Conservation (phyloP, 2,113 vertebrate species). For the Limnothrissa miodon region DNA sequence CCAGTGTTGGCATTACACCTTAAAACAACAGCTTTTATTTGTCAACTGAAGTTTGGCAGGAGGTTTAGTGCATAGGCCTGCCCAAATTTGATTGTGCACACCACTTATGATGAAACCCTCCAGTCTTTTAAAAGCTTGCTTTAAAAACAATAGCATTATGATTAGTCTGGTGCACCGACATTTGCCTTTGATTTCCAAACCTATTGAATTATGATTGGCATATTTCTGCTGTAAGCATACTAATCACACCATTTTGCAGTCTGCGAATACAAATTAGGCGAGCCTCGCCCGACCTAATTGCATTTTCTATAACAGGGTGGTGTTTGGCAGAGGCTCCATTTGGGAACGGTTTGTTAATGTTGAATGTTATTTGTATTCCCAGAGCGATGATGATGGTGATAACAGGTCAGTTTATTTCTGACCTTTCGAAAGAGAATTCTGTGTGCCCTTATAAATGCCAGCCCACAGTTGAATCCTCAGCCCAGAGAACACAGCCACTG, state of each 20-base stretch:
- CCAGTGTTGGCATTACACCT: background rate
- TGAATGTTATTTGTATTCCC: slow-evolving; percentile 21
- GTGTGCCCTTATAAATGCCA: slow-evolving; percentile 30
- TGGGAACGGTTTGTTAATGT: background rate
- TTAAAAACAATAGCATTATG: background rate
- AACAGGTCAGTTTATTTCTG: slow-evolving; percentile 33
- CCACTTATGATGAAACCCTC: background rate
- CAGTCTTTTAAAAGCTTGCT: background rate
- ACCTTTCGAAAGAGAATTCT: slow-evolving; percentile 30
- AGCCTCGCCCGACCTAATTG: background rate
- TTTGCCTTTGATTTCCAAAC: background rate
- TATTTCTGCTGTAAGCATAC: background rate
- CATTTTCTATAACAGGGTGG: background rate
- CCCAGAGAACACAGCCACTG: slow-evolving; percentile 33
- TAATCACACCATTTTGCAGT: slow-evolving; percentile 15
- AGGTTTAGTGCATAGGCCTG: background rate
- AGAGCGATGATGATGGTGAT: slow-evolving; percentile 35
- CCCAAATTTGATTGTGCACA: background rate
- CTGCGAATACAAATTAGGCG: background rate
- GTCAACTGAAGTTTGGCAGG: background rate
- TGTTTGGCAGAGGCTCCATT: background rate
- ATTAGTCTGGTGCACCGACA: background rate
- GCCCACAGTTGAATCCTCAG: background rate
- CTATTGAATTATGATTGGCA: slow-evolving; percentile 17
- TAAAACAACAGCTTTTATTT: background rate